A percentile compares a stretch with the other conserved stretches of the same genome.
Evolutionary conservation across 1,140 invertebrate species (phyloP).

Genomic region (Alviniconcha marisindica): DNA sequence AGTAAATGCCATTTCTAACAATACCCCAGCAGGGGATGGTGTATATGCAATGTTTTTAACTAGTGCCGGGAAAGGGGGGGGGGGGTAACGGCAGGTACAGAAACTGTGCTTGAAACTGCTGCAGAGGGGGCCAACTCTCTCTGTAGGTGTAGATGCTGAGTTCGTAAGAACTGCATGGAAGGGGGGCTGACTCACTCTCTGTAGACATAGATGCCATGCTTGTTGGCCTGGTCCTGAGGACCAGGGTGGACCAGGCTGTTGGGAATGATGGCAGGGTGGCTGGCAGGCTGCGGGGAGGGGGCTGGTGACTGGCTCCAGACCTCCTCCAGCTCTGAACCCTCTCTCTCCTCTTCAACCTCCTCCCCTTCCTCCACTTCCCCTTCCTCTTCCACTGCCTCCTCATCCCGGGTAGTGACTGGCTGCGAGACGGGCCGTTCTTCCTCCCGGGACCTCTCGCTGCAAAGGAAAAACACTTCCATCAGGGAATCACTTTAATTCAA

Average conservation of each 20-base stretch:
- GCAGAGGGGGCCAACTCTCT: no score
- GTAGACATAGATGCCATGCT: conserved; percentile 73
- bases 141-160: no score
- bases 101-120: no score
- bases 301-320: conserved; percentile 39
- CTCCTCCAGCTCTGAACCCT: conserved; percentile 38
- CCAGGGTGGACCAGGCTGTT: conserved; percentile 54
- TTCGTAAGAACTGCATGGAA: no score
- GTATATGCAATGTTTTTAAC: no score
- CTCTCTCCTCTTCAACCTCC: conserved; percentile 34
- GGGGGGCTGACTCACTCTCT: conserved; percentile 69
- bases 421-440: conserved; percentile 15
- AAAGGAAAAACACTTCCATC: neutral
- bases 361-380: conserved; percentile 27
- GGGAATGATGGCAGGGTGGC: conserved; percentile 44
- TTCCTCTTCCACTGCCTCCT: conserved; percentile 3
- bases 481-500: no score
- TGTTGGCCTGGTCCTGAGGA: conserved; percentile 52
- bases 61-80: no score
- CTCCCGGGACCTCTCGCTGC: conserved; percentile 21
- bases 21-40: no score
- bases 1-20: no score
- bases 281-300: conserved; percentile 19
- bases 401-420: neutral
- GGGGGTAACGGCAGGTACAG: no score